Conservation (phyloP, 2,888 invertebrate genomes). For the Camponotus fellah region DNA sequence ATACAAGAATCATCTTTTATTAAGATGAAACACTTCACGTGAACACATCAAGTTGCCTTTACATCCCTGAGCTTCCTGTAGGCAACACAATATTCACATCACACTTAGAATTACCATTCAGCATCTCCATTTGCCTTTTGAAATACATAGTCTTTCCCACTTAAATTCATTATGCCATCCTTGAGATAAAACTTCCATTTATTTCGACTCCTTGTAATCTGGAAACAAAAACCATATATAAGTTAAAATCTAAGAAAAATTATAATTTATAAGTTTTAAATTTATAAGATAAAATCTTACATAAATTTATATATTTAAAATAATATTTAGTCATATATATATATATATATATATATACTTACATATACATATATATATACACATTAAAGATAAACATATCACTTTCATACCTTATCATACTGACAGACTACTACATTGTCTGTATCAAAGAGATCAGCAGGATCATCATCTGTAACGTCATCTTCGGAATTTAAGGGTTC, state of each 20-base stretch:
- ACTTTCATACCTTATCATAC: slow-evolving; percentile 95
- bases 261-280: no score
- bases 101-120: slow-evolving; percentile 93
- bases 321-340: neutral
- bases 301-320: no score
- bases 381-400: neutral
- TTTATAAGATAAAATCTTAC: no score
- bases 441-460: slow-evolving; percentile 98
- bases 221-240: slow-evolving; percentile 73
- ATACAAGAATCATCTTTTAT: slow-evolving; percentile 35
- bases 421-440: slow-evolving; percentile 99
- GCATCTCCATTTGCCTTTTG: slow-evolving; percentile 99
- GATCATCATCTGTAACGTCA: slow-evolving; percentile 98
- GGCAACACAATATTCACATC: slow-evolving; percentile 61
- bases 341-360: no score
- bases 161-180: slow-evolving; percentile 99
- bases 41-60: slow-evolving; percentile 63
- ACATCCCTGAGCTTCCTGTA: slow-evolving; percentile 39
- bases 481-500: slow-evolving; percentile 98
- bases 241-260: neutral
- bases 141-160: slow-evolving; percentile 99
- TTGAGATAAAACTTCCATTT: slow-evolving; percentile 99
- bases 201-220: slow-evolving; percentile 98
- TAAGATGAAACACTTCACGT: slow-evolving; percentile 55
- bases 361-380: no score